Conservation (phyloP, 2,797 vertebrate genomes). For the Sarcoramphus papa region DNA sequence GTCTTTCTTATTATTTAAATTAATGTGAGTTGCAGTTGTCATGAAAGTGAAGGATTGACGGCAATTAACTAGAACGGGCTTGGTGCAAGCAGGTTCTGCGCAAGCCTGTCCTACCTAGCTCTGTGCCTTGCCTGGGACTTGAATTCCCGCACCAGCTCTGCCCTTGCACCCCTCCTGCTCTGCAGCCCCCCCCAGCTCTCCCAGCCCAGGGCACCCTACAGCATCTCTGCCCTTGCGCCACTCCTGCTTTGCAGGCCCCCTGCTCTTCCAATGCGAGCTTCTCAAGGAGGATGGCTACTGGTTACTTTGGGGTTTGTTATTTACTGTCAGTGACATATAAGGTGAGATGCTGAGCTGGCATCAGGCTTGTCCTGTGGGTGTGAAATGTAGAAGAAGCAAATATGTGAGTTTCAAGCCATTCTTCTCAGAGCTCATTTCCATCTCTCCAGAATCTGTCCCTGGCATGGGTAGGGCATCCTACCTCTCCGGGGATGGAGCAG, state of each 20-base stretch:
- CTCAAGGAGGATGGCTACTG: background rate
- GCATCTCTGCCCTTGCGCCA: background rate
- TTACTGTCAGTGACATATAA: background rate
- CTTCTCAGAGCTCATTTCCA: background rate
- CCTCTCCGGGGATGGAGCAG: background rate
- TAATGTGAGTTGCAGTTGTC: slow-evolving; percentile 58
- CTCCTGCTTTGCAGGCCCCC: background rate
- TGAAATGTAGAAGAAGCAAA: background rate
- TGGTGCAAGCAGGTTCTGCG: background rate
- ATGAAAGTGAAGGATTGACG: slow-evolving; percentile 46
- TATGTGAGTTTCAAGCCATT: background rate
- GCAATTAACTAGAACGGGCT: slow-evolving; percentile 26
- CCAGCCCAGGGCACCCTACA: background rate
- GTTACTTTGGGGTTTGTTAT: background rate
- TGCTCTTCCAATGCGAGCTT: accelerated
- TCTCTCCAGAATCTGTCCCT: background rate
- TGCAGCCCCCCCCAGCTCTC: background rate
- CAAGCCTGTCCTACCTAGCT: background rate
- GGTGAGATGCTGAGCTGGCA: background rate
- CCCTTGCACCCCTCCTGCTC: background rate
- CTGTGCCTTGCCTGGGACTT: background rate
- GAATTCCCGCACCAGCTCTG: background rate
- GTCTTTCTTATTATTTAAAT: slow-evolving; percentile 66
- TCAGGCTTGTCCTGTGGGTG: background rate
- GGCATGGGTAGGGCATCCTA: background rate